Evolutionary conservation across 92 coral and sea anemone genomes (phyloP).

Genomic region (Porites rus): DNA sequence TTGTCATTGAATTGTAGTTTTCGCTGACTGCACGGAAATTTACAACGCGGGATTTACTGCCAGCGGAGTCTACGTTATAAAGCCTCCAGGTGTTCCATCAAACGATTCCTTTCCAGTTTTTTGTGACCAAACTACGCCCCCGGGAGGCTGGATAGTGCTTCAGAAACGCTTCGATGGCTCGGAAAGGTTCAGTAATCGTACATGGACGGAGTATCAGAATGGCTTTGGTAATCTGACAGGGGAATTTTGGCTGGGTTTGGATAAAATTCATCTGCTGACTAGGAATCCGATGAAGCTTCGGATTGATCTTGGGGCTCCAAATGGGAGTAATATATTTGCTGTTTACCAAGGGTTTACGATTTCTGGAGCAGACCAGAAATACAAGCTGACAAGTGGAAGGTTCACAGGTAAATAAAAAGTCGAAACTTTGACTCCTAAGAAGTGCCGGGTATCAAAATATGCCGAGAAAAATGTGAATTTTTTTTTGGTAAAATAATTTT

Average conservation of each 20-base stretch:
- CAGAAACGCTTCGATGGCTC: constrained; percentile 82
- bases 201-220: constrained; percentile 49
- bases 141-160: constrained; percentile 85
- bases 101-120: constrained; percentile 59
- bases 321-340: constrained; percentile 68
- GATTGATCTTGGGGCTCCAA: constrained; percentile 74
- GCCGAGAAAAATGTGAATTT: no score
- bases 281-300: constrained; percentile 57
- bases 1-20: constrained; percentile 24
- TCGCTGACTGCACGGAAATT: constrained; percentile 54
- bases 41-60: constrained; percentile 56
- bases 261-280: constrained; percentile 73
- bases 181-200: constrained; percentile 42
- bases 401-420: constrained; percentile 51
- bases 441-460: no score
- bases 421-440: no score
- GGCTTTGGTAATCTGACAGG: constrained; percentile 78
- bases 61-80: constrained; percentile 68
- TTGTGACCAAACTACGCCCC: constrained; percentile 60
- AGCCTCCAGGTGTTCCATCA: constrained; percentile 41
- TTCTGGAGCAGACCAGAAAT: constrained; percentile 62
- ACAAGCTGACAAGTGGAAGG: constrained; percentile 55
- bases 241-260: constrained; percentile 82
- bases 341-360: constrained; percentile 67
- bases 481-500: no score